Evolutionary conservation across 2,113 vertebrate genomes (phyloP).

Genomic region (Coreoperca whiteheadi): DNA sequence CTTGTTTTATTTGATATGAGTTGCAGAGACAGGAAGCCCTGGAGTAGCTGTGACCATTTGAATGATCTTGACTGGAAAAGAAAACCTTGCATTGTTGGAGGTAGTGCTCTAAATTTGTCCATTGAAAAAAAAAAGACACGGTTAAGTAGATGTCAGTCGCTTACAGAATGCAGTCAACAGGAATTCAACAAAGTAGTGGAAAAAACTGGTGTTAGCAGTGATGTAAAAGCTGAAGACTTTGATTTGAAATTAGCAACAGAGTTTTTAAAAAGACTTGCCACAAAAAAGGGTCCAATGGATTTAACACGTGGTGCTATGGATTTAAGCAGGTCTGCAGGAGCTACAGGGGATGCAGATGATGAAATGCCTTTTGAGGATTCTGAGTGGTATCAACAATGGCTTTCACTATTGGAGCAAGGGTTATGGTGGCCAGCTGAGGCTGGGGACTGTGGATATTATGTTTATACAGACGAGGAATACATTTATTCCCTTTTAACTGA

Average conservation of each 20-base stretch:
- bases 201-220: slow-evolving; percentile 68
- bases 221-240: slow-evolving; percentile 70
- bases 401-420: slow-evolving; percentile 90
- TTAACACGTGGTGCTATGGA: slow-evolving; percentile 88
- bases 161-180: slow-evolving; percentile 75
- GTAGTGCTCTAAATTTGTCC: slow-evolving; percentile 75
- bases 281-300: slow-evolving; percentile 90
- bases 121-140: slow-evolving; percentile 59
- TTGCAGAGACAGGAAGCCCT: slow-evolving; percentile 69
- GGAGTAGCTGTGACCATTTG: slow-evolving; percentile 81
- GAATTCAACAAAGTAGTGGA: slow-evolving; percentile 65
- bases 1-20: slow-evolving; percentile 85
- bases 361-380: slow-evolving; percentile 82
- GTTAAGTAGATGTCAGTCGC: slow-evolving; percentile 72
- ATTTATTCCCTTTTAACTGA: slow-evolving; percentile 96
- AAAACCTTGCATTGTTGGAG: slow-evolving; percentile 64
- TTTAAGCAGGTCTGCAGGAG: slow-evolving; percentile 77
- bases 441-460: slow-evolving; percentile 93
- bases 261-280: slow-evolving; percentile 81
- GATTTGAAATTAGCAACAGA: slow-evolving; percentile 80
- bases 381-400: slow-evolving; percentile 93
- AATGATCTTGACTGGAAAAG: slow-evolving; percentile 54
- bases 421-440: slow-evolving; percentile 95
- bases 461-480: slow-evolving; percentile 91
- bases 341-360: slow-evolving; percentile 69